Evolutionary conservation across 2,888 invertebrate species (phyloP).

Genomic region (Cerastis leucographa): DNA sequence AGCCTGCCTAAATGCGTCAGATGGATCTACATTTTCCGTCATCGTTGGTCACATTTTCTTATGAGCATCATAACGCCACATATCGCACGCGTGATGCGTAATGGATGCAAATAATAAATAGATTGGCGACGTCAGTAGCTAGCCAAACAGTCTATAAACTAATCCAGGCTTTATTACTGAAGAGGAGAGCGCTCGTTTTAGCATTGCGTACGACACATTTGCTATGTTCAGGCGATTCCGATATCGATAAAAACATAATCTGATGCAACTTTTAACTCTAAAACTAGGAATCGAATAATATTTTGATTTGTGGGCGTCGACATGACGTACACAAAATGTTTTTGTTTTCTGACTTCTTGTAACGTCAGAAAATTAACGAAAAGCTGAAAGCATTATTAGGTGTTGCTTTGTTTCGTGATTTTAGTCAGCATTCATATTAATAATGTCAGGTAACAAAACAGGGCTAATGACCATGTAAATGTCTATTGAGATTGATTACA

Average conservation of each 20-base stretch:
- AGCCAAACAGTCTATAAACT: conserved; percentile 42
- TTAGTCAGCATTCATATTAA: conserved; percentile 1
- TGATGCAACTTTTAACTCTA: conserved; percentile 56
- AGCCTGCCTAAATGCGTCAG: conserved; percentile 8
- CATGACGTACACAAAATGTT: conserved; percentile 49
- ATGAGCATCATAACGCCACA: conserved; percentile 34
- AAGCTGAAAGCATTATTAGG: conserved; percentile 4
- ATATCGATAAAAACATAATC: conserved; percentile 57
- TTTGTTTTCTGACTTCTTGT: conserved; percentile 39
- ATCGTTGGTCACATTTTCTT: conserved; percentile 38
- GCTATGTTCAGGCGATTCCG: conserved; percentile 40
- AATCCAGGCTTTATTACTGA: conserved; percentile 56
- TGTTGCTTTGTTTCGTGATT: conserved; percentile 14
- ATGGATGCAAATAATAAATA: conserved; percentile 53
- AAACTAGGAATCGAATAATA: conserved; percentile 48
- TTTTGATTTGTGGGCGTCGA: conserved; percentile 35
- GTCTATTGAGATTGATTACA: conserved; percentile 11
- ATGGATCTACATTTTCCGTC: conserved; percentile 16
- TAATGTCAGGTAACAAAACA: conserved; percentile 32
- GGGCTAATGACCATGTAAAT: conserved; percentile 19
- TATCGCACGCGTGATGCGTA: conserved; percentile 33
- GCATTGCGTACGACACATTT: conserved; percentile 40
- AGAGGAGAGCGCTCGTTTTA: conserved; percentile 51
- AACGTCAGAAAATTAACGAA: conserved; percentile 29
- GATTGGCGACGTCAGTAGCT: conserved; percentile 46